These are phyloP conservation scores for Narcine bancroftii DNA, from an alignment of 2,113 vertebrate genomes.

Conservation along the genomic window DNA sequence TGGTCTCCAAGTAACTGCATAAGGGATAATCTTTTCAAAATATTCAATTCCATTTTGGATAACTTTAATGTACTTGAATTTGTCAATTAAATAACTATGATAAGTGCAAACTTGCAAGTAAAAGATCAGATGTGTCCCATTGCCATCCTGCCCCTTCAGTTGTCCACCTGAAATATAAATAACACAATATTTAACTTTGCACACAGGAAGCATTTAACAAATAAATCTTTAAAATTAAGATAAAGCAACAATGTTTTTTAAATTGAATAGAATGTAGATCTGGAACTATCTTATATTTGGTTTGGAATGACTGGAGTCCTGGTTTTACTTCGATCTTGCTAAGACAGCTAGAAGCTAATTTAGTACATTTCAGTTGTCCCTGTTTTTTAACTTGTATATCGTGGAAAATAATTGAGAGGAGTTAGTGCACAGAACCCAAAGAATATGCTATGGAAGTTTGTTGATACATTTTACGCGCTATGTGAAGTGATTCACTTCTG, in stretches of 20 bases:
- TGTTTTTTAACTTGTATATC: too few relatives aligned
- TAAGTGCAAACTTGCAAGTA: background rate
- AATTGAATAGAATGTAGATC: background rate
- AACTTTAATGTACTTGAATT: background rate
- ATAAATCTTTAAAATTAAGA: background rate
- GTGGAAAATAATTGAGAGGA: background rate
- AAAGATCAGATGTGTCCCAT: background rate
- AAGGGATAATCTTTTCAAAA: background rate
- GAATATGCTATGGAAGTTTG: background rate
- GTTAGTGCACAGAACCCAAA: background rate
- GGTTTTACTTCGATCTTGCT: background rate
- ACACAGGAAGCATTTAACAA: background rate
- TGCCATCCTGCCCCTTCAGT: background rate
- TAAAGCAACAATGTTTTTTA: background rate
- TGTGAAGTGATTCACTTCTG: background rate
- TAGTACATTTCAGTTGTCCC: background rate
- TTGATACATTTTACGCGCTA: background rate
- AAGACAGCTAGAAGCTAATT: background rate
- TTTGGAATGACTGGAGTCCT: background rate
- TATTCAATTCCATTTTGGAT: background rate
- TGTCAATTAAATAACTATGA: too few relatives aligned
- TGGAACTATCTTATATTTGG: background rate
- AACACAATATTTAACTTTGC: background rate
- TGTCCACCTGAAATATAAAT: background rate
- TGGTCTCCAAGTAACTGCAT: background rate